Percentiles rank a stretch among this genome's conserved stretches.
phyloP scores from a whole-genome alignment of 1,140 invertebrate genomes.

The Drosophila saltans region DNA sequence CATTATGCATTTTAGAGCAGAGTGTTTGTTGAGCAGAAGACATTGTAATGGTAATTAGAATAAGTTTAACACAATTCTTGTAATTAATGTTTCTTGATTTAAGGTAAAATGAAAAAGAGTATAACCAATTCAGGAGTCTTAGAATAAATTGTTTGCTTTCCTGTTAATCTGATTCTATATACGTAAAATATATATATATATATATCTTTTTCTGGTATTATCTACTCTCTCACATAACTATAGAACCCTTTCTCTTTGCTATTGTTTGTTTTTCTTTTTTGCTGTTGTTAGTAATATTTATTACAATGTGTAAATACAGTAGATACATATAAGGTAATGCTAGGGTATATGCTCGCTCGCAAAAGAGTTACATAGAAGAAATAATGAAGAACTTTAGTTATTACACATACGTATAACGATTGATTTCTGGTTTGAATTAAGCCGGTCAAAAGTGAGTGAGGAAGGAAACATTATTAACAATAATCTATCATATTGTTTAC shows the following conservation, averaged over 20 bases:
- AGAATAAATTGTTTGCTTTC: not conserved
- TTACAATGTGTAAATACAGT: conserved; percentile 2
- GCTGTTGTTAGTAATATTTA: conserved; percentile 2
- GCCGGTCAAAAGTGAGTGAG: conserved; percentile 36
- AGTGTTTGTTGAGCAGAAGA: conserved; percentile 57
- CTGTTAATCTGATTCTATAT: not conserved
- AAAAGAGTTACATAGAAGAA: not conserved
- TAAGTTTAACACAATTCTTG: conserved; percentile 42
- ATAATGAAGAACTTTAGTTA: not conserved
- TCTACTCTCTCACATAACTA: not conserved
- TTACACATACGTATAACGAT: not conserved
- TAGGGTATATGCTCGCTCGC: not conserved
- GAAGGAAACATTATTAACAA: conserved; percentile 70
- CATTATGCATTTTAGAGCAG: conserved; percentile 76
- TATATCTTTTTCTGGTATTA: not conserved
- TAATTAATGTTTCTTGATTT: conserved; percentile 6
- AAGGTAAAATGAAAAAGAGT: not conserved
- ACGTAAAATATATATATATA: not conserved
- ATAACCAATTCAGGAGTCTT: not conserved
- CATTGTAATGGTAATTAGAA: conserved; percentile 28
- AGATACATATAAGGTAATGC: conserved; percentile 2
- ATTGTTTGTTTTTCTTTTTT: not conserved
- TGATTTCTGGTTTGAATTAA: conserved; percentile 12
- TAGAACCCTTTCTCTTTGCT: not conserved
- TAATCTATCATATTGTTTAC: conserved; percentile 80